These are phyloP conservation scores for Carpatolechia fugitivella DNA, from an alignment of 2,888 invertebrate species.

Conservation along the genomic window DNA sequence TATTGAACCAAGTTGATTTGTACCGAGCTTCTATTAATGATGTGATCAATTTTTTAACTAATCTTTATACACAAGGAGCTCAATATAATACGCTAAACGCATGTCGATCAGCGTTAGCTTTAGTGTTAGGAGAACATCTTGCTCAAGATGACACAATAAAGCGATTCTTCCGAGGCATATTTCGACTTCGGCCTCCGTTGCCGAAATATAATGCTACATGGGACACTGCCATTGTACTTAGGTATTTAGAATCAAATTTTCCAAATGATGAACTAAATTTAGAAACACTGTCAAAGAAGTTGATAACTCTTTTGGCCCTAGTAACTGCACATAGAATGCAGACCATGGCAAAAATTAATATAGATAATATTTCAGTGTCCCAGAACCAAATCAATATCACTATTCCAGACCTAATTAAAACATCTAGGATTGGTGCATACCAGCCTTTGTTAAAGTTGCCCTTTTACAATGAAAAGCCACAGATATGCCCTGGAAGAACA, in stretches of 20 bases:
- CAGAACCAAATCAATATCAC: slow-evolving; percentile 7
- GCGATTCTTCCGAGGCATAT: not conserved
- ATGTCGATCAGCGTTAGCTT: not conserved
- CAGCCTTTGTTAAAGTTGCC: not conserved
- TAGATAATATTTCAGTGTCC: slow-evolving; percentile 4
- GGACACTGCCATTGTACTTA: slow-evolving; percentile 10
- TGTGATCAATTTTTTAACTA: not conserved
- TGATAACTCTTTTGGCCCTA: slow-evolving; percentile 11
- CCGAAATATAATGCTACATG: slow-evolving; percentile 14
- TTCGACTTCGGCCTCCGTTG: not conserved
- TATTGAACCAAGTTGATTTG: not conserved
- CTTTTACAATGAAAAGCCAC: slow-evolving; percentile 1
- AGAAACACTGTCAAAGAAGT: slow-evolving; percentile 12
- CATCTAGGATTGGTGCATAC: too few species aligned
- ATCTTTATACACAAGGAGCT: not conserved
- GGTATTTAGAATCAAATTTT: not conserved
- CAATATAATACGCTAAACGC: not conserved
- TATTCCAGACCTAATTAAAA: slow-evolving; percentile 16
- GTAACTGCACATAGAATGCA: slow-evolving; percentile 10
- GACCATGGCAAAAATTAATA: slow-evolving; percentile 8
- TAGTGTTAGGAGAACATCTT: not conserved
- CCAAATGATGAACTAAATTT: slow-evolving; percentile 8
- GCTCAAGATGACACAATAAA: not conserved
- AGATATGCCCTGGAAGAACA: slow-evolving; percentile 13
- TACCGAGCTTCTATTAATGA: not conserved